phyloP scores from a whole-genome alignment of 2,888 invertebrate genomes.

The Cheilosia soror region DNA sequence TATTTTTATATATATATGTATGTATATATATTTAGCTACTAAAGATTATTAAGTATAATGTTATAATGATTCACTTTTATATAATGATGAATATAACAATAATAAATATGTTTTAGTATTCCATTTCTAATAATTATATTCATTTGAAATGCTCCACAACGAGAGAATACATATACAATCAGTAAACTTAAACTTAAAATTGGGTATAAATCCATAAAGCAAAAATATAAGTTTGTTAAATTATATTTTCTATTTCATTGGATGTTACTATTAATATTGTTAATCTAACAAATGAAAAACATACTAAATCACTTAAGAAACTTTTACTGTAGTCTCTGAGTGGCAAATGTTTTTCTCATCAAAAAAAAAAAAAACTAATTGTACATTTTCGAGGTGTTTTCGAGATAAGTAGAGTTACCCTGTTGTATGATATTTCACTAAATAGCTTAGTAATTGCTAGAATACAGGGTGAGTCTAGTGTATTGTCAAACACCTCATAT shows the following conservation, averaged over 20 bases:
- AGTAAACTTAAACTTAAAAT: constrained; percentile 14
- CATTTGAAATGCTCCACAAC: constrained; percentile 10
- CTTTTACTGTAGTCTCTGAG: constrained; percentile 37
- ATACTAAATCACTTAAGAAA: constrained; percentile 15
- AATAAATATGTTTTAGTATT: constrained; percentile 62
- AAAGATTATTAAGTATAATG: constrained; percentile 60
- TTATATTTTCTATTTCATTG: constrained; percentile 9
- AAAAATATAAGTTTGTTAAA: constrained; percentile 7
- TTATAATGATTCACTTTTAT: constrained; percentile 51
- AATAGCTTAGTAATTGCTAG: too few relatives aligned
- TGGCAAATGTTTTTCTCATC: constrained; percentile 19
- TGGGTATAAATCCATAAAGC: background rate
- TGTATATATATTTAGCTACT: constrained; percentile 73
- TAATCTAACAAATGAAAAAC: constrained; percentile 2
- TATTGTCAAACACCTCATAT: too few relatives aligned
- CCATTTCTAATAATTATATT: constrained; percentile 17
- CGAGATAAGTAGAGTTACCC: background rate
- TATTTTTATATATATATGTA: constrained; percentile 37
- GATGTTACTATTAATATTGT: background rate
- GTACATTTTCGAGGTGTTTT: constrained; percentile 3
- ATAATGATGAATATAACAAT: constrained; percentile 64
- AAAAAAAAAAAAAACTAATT: constrained; percentile 17
- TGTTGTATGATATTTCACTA: background rate
- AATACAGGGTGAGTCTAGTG: background rate
- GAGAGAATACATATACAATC: constrained; percentile 14